Evolutionary conservation across 2,113 vertebrate genomes (phyloP).

Genomic region (Emydura subglobosa): DNA sequence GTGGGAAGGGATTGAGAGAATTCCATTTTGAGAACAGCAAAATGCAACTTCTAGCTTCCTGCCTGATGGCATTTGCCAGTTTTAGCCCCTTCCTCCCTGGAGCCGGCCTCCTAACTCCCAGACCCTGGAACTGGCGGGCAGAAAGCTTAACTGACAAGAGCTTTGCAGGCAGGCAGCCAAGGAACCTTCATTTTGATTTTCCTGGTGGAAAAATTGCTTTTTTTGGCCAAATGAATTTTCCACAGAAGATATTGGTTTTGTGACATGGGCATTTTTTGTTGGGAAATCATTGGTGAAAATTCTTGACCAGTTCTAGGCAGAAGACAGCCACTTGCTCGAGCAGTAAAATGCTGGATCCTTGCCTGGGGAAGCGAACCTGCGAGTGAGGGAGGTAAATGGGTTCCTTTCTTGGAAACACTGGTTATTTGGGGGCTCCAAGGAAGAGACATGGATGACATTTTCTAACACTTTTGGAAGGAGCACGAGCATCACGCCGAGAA

Average conservation of each 20-base stretch:
- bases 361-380: not conserved
- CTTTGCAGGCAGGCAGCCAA: not conserved
- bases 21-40: not conserved
- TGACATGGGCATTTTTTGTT: not conserved
- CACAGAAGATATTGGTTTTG: not conserved
- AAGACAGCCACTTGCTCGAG: not conserved
- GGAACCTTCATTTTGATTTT: not conserved
- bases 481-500: not conserved
- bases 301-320: not conserved
- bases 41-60: not conserved
- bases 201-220: not conserved
- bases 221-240: not conserved
- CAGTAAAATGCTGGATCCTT: not conserved
- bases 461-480: not conserved
- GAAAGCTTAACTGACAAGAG: not conserved
- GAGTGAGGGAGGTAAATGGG: not conserved
- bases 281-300: not conserved
- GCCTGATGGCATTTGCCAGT: not conserved
- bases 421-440: not conserved
- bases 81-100: not conserved
- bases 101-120: not conserved
- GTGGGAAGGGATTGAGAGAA: not conserved
- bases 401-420: not conserved
- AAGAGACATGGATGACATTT: fast-evolving
- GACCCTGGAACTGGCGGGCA: not conserved